Evolutionary conservation across 2,888 invertebrate genomes (phyloP).

Genomic region (Altica lythri): DNA sequence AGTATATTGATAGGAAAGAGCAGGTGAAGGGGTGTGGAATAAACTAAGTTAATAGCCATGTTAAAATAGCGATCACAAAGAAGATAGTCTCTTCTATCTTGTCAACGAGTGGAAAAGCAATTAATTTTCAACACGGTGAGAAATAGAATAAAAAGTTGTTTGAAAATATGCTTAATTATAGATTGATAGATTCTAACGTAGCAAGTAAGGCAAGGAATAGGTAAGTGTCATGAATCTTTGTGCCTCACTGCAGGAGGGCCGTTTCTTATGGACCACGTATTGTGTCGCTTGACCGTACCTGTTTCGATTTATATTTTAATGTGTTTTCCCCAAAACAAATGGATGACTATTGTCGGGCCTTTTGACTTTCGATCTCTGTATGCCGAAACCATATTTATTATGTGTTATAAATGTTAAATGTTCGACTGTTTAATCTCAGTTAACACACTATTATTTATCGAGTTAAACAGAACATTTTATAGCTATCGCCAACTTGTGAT

Average conservation of each 20-base stretch:
- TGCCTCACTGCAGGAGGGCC: constrained; percentile 50
- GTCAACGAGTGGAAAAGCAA: constrained; percentile 44
- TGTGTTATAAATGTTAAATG: constrained; percentile 55
- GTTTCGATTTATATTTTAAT: constrained; percentile 58
- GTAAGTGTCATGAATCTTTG: constrained; percentile 56
- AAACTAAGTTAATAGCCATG: constrained; percentile 31
- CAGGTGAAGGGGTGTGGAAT: constrained; percentile 30
- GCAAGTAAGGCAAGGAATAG: constrained; percentile 55
- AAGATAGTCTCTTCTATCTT: constrained; percentile 37
- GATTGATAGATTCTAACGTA: constrained; percentile 55
- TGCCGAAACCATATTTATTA: constrained; percentile 56
- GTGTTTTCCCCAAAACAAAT: constrained; percentile 59
- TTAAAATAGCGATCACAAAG: constrained; percentile 33
- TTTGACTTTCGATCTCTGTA: constrained; percentile 50
- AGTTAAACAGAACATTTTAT: constrained; percentile 27
- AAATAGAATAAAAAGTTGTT: constrained; percentile 46
- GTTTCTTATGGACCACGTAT: constrained; percentile 53
- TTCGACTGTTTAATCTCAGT: constrained; percentile 52
- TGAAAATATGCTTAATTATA: constrained; percentile 53
- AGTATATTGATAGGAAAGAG: constrained; percentile 10
- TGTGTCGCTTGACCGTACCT: constrained; percentile 53
- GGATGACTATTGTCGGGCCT: constrained; percentile 55
- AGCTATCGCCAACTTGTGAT: constrained; percentile 5
- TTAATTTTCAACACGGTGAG: constrained; percentile 45
- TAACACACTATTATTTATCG: constrained; percentile 53